Percentiles rank a stretch among this genome's conserved stretches.
These are phyloP conservation scores for Calypte anna DNA, from an alignment of 2,113 vertebrate genomes.

Conservation along the genomic window DNA sequence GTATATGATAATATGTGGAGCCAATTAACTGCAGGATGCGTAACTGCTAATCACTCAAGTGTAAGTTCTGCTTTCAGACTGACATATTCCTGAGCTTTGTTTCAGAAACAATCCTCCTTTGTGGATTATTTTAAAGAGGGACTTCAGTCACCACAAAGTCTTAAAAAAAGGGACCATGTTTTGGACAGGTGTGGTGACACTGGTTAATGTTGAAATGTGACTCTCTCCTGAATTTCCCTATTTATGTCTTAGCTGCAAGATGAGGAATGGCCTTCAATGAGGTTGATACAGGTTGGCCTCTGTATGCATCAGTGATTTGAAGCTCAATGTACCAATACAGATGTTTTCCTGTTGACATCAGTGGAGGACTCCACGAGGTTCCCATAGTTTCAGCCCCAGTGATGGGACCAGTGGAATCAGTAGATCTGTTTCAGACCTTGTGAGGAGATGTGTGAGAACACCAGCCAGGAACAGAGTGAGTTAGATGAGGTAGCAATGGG, in stretches of 20 bases:
- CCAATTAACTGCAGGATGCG: not conserved
- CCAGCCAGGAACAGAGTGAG: not conserved
- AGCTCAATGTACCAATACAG: fast-evolving
- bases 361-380: not conserved
- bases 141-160: not conserved
- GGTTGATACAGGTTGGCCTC: not conserved
- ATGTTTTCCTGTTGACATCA: not conserved
- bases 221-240: not conserved
- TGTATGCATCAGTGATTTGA: not conserved
- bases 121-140: not conserved
- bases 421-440: not conserved
- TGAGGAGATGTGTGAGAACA: fast-evolving
- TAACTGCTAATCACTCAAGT: not conserved
- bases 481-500: not conserved
- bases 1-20: not conserved
- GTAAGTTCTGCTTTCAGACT: not conserved
- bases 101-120: not conserved
- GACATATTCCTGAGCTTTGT: not conserved
- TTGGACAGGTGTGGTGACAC: not conserved
- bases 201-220: not conserved
- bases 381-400: fast-evolving
- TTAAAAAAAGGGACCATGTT: not conserved
- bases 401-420: not conserved
- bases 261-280: not conserved
- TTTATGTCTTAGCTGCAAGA: not conserved